Percentiles rank a stretch among this genome's conserved stretches.
phyloP scores from a whole-genome alignment of 2,797 vertebrate genomes.

The Pipistrellus pipistrellus region DNA sequence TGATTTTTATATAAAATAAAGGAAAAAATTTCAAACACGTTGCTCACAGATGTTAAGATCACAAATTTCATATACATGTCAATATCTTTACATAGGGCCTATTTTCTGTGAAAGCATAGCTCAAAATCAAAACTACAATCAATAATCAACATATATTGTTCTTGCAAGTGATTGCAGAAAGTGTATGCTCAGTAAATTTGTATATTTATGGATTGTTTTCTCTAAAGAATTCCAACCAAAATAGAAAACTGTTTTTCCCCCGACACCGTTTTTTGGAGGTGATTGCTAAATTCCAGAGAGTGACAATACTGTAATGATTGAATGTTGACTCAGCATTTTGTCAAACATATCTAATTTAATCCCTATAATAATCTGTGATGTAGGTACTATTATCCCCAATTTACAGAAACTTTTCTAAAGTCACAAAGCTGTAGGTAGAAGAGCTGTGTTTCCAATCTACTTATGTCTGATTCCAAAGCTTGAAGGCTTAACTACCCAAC shows the following conservation, averaged over 20 bases:
- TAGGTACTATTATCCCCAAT: background rate
- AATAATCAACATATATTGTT: slow-evolving; percentile 19
- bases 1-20: slow-evolving; percentile 23
- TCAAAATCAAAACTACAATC: slow-evolving; percentile 47
- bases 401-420: background rate
- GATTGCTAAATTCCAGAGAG: slow-evolving; percentile 26
- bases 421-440: background rate
- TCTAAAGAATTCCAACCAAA: slow-evolving; percentile 28
- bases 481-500: background rate
- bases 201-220: background rate
- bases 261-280: background rate
- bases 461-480: background rate
- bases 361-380: background rate
- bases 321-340: slow-evolving; percentile 5
- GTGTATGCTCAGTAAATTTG: background rate
- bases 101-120: background rate
- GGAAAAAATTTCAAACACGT: slow-evolving; percentile 4
- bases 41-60: background rate
- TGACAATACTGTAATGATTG: slow-evolving; percentile 22
- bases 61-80: background rate
- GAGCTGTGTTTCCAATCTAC: background rate
- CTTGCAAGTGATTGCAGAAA: background rate
- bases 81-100: background rate
- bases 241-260: background rate
- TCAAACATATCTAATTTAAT: background rate